Evolutionary conservation across 1,140 invertebrate species (phyloP), one percentile per base, ranked within the genome.

Genomic region (Trachelipus rathkii): DNA sequence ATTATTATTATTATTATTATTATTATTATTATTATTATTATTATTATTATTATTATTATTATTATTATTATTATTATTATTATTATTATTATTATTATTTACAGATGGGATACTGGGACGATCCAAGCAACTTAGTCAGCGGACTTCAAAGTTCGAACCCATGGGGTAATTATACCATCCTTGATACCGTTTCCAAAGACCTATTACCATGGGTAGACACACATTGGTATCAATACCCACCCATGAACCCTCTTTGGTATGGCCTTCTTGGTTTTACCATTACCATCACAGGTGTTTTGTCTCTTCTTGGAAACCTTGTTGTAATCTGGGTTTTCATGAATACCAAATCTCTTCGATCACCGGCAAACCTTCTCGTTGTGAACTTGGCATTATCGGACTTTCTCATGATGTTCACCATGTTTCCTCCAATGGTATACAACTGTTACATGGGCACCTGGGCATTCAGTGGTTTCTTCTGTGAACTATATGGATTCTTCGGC

Each of bases 331-430:
- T 95, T 78, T 95, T 95, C 84, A 87, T 88, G 23, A 88, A 89
- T 5, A 92, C 92, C 0, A 92, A 92, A 85, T 86, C 86, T 68
- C 88, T 95, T 2, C 88, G 92, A 81, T 93, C 92, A 23, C 93
- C 93, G n/a, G 92, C 92, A 73, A 95, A 95, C 84, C 84, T 94
- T 73, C 87, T 94, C 44, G 91, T 95, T n/a, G 89, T 94, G 68
- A 95, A 95, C 85, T 86, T 95, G 81, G 93, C 93, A 11, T 90
- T 95, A 84, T 93, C 92, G 8, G 93, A 96, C 83, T 94, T 95
- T 82, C 84, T 90, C 50, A 95, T 95, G 91, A 81, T 81, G 53
- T 21, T 76, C n/a, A 78, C 79, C 72, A 75, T 76, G 69, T 89
- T 91, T 77, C 92, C 93, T 44, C 88, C 92, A 74, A 94, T 94